A percentile compares a stretch with the other conserved stretches of the same genome.
Evolutionary conservation across 2,888 invertebrate genomes (phyloP).

Genomic region (Noctua janthe): DNA sequence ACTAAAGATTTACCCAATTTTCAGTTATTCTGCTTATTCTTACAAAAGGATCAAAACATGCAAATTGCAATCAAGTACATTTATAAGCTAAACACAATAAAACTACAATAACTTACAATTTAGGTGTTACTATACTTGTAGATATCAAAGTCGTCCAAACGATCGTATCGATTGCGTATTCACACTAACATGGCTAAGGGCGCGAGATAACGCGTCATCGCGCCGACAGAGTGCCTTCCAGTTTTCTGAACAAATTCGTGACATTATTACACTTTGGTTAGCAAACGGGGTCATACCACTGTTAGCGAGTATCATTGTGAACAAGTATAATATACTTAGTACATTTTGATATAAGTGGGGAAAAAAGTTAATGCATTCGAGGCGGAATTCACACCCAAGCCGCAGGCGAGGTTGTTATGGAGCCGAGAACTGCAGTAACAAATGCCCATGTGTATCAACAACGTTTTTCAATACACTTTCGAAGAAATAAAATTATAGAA

Average conservation of each 20-base stretch:
- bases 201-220: not conserved
- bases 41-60: not conserved
- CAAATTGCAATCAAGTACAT: not conserved
- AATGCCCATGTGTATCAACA: no score
- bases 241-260: not conserved
- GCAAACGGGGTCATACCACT: not conserved
- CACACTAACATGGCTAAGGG: not conserved
- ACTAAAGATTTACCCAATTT: not conserved
- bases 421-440: no score
- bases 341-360: no score
- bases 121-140: not conserved
- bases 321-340: no score
- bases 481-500: no score
- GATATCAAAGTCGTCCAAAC: slow-evolving; percentile 1
- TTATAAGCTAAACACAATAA: not conserved
- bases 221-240: not conserved
- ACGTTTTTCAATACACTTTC: no score
- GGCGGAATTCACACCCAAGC: no score
- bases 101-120: slow-evolving; percentile 12
- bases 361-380: no score
- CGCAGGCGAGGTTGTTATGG: no score
- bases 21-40: not conserved
- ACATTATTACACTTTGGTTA: no score
- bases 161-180: not conserved
- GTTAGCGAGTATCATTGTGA: not conserved